phyloP scores from a whole-genome alignment of 2,113 vertebrate species.

The Eptesicus fuscus region DNA sequence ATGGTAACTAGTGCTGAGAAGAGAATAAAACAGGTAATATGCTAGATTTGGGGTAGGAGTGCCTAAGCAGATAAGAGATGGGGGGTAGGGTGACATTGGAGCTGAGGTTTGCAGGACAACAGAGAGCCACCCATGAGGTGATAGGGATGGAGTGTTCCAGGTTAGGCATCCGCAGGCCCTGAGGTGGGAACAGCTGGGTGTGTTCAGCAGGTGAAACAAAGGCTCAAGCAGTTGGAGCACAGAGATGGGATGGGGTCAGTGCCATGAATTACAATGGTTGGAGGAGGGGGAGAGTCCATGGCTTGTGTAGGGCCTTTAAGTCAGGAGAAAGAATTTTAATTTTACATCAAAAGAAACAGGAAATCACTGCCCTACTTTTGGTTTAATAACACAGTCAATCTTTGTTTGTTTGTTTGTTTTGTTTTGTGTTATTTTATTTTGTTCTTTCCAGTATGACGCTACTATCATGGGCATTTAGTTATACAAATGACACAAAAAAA shows the following conservation, averaged over 20 bases:
- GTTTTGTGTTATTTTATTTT: conserved; percentile 78
- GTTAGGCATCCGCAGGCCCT: neutral
- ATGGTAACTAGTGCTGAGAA: neutral
- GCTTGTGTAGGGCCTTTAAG: neutral
- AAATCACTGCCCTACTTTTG: neutral
- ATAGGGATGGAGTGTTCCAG: neutral
- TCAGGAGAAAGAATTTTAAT: neutral
- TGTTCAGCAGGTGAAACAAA: neutral
- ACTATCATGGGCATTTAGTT: conserved; percentile 85
- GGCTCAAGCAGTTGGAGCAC: neutral
- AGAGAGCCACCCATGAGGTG: neutral
- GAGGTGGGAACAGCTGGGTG: neutral
- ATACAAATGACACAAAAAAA: conserved; percentile 97
- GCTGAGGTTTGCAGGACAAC: neutral
- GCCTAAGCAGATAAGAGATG: neutral
- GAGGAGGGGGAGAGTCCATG: neutral
- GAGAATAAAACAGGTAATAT: neutral
- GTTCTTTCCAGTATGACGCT: conserved; percentile 88
- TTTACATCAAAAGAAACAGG: neutral
- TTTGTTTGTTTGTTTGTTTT: too few species aligned
- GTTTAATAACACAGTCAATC: neutral
- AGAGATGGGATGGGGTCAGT: rapidly evolving
- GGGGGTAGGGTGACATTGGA: neutral
- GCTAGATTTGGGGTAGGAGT: neutral
- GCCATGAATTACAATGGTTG: rapidly evolving